Conservation (phyloP, 2,113 vertebrate species). For the Malurus melanocephalus region DNA sequence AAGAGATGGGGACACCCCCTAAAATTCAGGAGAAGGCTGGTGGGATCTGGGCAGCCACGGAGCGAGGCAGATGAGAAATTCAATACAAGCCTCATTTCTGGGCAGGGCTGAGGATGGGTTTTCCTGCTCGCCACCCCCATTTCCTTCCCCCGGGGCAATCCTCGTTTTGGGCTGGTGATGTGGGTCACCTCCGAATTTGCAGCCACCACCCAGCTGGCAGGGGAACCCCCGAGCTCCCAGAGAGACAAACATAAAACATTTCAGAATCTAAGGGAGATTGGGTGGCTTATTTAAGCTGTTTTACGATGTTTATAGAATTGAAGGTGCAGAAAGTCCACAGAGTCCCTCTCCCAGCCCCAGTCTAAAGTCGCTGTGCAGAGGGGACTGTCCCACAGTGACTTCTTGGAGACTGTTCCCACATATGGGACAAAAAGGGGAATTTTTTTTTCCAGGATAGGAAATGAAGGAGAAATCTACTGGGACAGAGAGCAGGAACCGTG, state of each 20-base stretch:
- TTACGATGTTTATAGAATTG: background rate
- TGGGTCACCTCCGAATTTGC: background rate
- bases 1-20: constrained; percentile 5
- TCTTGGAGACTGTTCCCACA: background rate
- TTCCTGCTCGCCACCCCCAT: rapidly evolving
- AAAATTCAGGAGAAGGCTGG: background rate
- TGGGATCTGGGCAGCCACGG: background rate
- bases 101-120: background rate
- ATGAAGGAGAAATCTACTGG: background rate
- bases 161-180: background rate
- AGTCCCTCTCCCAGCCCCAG: background rate
- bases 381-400: background rate
- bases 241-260: background rate
- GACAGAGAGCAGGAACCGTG: background rate
- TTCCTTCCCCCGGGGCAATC: background rate
- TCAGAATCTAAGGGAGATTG: background rate
- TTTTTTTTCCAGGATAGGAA: background rate
- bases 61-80: background rate
- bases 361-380: background rate
- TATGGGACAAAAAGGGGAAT: background rate
- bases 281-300: background rate
- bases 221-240: background rate
- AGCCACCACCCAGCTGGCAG: background rate
- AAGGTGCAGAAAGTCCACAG: background rate
- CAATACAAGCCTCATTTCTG: background rate